phyloP scores from a whole-genome alignment of 2,888 invertebrate genomes.

The Megalurothrips usitatus region DNA sequence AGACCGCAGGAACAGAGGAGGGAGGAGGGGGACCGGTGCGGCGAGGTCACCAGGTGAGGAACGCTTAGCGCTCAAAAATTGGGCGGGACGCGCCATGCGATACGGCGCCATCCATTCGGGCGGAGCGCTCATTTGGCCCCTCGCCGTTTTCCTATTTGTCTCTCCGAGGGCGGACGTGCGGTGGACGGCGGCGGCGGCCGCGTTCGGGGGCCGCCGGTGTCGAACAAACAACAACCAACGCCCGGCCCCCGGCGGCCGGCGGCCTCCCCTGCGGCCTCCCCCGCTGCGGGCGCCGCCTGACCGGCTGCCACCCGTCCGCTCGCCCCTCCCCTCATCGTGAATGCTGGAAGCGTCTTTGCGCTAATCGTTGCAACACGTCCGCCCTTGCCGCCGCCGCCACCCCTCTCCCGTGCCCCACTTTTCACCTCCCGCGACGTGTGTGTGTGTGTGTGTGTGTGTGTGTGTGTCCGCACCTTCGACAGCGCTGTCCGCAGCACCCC shows the following conservation, averaged over 20 bases:
- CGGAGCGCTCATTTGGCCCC: not conserved
- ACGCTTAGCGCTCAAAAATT: slow-evolving; percentile 6
- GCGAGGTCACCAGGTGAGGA: slow-evolving; percentile 1
- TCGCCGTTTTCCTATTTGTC: not conserved
- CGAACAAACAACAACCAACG: not conserved
- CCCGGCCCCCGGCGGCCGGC: not conserved
- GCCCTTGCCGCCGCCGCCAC: not conserved
- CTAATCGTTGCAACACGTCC: slow-evolving; percentile 18
- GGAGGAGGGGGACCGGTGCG: not conserved
- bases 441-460: not conserved
- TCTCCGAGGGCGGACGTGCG: not conserved
- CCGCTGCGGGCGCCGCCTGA: not conserved
- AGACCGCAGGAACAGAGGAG: not conserved
- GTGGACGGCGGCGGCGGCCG: not conserved
- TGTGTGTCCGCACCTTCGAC: not conserved
- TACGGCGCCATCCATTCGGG: not conserved
- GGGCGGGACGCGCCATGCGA: not conserved
- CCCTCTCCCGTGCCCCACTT: not conserved
- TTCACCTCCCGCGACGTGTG: not conserved
- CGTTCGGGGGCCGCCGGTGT: not conserved
- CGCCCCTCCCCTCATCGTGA: not conserved
- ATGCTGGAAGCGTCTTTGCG: slow-evolving; percentile 10
- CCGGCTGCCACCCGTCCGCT: too few relatives aligned
- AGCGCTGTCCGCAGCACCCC: not conserved
- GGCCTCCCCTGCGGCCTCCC: not conserved